Evolutionary conservation across 1,140 invertebrate genomes (phyloP).

Genomic region (Drosophila sp.): DNA sequence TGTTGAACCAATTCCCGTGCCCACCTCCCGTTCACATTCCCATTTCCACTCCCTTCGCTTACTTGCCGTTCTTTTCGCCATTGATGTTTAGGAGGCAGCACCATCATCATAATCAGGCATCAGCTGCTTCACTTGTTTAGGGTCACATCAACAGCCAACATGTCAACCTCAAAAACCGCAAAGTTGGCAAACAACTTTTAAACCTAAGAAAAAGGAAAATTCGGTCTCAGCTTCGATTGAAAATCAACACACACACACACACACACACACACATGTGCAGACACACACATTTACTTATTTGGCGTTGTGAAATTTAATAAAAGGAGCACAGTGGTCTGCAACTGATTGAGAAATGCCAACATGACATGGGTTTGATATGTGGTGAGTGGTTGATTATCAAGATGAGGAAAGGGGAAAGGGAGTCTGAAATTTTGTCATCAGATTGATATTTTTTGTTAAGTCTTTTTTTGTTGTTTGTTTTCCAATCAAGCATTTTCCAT

Average conservation of each 20-base stretch:
- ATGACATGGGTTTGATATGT: conserved; percentile 48
- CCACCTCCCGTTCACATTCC: background rate
- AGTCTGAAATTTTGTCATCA: conserved; percentile 40
- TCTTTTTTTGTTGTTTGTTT: conserved; percentile 44
- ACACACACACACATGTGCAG: conserved; percentile 38
- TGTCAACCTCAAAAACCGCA: conserved; percentile 82
- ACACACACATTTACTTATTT: conserved; percentile 60
- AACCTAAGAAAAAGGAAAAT: conserved; percentile 51
- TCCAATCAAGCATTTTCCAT: conserved; percentile 33
- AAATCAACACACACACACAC: conserved; percentile 70
- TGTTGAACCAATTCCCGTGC: conserved; percentile 12
- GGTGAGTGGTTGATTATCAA: too few relatives aligned
- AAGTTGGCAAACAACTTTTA: conserved; percentile 79
- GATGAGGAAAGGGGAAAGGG: background rate
- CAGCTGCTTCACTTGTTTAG: conserved; percentile 74
- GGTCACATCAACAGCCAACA: conserved; percentile 81
- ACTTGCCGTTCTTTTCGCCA: background rate
- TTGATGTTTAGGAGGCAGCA: too few relatives aligned
- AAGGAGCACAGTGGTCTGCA: conserved; percentile 66
- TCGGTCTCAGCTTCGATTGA: conserved; percentile 68
- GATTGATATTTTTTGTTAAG: conserved; percentile 45
- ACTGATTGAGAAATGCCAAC: conserved; percentile 44
- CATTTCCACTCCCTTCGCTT: background rate
- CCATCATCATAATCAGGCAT: conserved; percentile 76
- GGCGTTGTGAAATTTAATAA: conserved; percentile 65